Conservation (phyloP, 2,113 vertebrate genomes). For the Sylvietta virens region DNA sequence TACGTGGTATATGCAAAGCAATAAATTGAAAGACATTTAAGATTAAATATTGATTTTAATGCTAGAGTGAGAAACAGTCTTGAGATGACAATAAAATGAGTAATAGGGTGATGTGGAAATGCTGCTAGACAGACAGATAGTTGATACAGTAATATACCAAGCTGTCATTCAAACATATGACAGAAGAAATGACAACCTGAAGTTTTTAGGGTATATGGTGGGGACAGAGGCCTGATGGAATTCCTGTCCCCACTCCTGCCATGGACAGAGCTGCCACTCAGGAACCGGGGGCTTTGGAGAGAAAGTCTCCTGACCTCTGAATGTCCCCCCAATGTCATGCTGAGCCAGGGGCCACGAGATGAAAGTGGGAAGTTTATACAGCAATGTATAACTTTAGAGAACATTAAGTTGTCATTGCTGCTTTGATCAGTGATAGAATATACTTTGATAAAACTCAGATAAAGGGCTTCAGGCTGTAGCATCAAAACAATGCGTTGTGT, state of each 20-base stretch:
- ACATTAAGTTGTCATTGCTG: slow-evolving; percentile 56
- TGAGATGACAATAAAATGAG: not conserved
- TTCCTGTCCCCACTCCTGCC: not conserved
- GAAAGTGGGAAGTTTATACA: slow-evolving; percentile 50
- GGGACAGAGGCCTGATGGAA: not conserved
- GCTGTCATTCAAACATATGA: not conserved
- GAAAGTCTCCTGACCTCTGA: slow-evolving; percentile 37
- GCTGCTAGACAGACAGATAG: not conserved
- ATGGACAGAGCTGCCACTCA: not conserved
- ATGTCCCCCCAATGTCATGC: slow-evolving; percentile 24
- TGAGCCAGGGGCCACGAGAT: slow-evolving; percentile 21
- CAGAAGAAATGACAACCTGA: not conserved
- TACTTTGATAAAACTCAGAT: slow-evolving; percentile 54
- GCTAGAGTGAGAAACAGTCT: not conserved
- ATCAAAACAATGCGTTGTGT: slow-evolving; percentile 50
- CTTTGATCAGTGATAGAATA: slow-evolving; percentile 59
- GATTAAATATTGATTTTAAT: not conserved
- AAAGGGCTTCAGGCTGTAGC: slow-evolving; percentile 48
- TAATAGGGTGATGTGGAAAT: not conserved
- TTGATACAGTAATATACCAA: not conserved
- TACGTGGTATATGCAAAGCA: not conserved
- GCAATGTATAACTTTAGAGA: slow-evolving; percentile 50
- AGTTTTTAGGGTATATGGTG: not conserved
- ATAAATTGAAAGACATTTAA: not conserved
- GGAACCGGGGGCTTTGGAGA: not conserved